Evolutionary conservation across 35 echinoderm and acorn worm species (phyloP), one percentile per base, ranked within the genome.

Genomic region (Acanthaster planci): DNA sequence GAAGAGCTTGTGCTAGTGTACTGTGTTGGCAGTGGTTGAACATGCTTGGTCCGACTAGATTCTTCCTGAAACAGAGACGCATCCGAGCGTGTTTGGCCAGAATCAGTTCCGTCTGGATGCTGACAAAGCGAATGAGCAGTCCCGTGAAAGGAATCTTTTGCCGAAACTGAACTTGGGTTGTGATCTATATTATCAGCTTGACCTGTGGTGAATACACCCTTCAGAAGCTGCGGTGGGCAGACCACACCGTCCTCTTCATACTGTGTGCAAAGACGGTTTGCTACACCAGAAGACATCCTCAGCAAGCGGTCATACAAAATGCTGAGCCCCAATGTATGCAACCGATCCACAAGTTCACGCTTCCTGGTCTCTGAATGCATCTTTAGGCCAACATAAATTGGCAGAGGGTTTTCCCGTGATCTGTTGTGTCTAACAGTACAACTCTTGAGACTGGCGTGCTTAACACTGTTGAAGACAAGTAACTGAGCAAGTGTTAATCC

Each of bases 151-250:
- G 72, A 89, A 8, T 89, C 86, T 53, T 82, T 92, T 42, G 90
- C 47, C 60, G 86, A 89, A 78, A 64, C 77, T 40, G 86, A 14
- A 30, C 78, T 93, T 12, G 86, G 86, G 53, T 93, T 93, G 31
- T 93, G 86, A 55, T 89, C 91, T 21, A 89, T 89, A 39, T 89
- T 93, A 40, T 93, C 91, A 7, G 89, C 86, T 89, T 79, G 86
- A 8, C 55, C 86, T 54, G 60, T 89, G 4, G 86, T 93, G 34
- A 93, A 93, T 19, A 89, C 29, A 23, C 35, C 32, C 7, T 52
- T 22, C 27, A 0, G 86, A 51, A 93, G 0, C 47, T 89, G 88
- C 19, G 86, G 80, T 40, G 91, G 86, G 80, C 86, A 89, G 14
- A 89, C 91, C 36, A 84, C 86, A 84, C 89, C 39, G 64, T 93